Base-by-base conservation (phyloP, 2,888 invertebrate species). In the Cataglyphis albicans region DNA sequence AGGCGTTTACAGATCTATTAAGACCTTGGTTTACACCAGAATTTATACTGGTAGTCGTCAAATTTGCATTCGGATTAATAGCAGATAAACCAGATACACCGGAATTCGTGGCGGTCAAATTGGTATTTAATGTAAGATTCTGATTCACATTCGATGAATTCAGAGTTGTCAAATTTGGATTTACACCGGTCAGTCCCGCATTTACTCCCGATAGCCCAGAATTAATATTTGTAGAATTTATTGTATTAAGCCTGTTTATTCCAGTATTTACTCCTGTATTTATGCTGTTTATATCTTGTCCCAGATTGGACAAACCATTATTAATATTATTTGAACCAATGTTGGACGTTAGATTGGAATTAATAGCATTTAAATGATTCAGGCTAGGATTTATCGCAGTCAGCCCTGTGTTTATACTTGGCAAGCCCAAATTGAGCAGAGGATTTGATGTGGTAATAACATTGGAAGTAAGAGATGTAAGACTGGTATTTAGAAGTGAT, bases 371-470 rank as follows among this genome's bases (percentile, higher is more conserved):
- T 64, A 94, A 87, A 48, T 93, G 92, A 89, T 93, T 94, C 83
- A 94, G 88, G 82, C 91, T 93, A 82, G 94, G 94, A 92, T 94
- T 94, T 84, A 94, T 92, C 65, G 94, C 92, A 70, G 94, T 92
- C 82, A 94, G 89, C 86, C 94, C 94, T 75, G 94, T 92, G 84
- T 93, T 94, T 73, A 94, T 92, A 84, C 90, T 92, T 81, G 94
- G 92, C 85, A 94, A 91, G 90, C 94, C 94, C 86, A 94, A 90
- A 91, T 94, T 94, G 89, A 94, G 93, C 90, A 94, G 91, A 86
- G 94, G 94, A 92, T 94, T 94, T 84, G 94, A 94, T 84, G 94
- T 94, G 81, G 94, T 94, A 90, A 94, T 94, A 85, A 94, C 94
- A 90, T 94, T 94, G 78, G 94, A 94, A 63, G 94, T 94, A 85